phyloP scores from a whole-genome alignment of 1,140 invertebrate genomes.

The Acromyrmex echinatior region DNA sequence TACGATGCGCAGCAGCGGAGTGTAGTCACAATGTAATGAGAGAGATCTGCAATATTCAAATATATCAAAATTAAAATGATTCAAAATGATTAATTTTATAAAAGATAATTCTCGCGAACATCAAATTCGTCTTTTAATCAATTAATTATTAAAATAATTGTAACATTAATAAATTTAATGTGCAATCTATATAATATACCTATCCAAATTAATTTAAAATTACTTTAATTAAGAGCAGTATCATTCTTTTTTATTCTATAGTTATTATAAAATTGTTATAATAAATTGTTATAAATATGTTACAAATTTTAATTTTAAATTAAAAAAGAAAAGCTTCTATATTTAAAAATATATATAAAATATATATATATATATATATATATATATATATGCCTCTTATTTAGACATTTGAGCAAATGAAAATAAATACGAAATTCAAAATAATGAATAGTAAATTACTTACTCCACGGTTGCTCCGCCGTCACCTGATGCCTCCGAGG shows the following conservation, averaged over 20 bases:
- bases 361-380: no score
- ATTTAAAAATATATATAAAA: not conserved
- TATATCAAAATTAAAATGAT: not conserved
- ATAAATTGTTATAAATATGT: not conserved
- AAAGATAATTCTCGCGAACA: not conserved
- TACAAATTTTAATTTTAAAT: not conserved
- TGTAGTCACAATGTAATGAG: not conserved
- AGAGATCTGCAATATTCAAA: not conserved
- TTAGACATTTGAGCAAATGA: not conserved
- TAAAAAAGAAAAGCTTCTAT: not conserved
- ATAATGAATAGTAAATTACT: conserved; percentile 14
- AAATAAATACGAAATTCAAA: not conserved
- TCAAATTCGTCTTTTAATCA: not conserved
- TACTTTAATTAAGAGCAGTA: not conserved
- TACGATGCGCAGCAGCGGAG: not conserved
- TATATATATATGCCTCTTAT: no score
- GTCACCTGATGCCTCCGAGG: not conserved
- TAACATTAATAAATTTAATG: not conserved
- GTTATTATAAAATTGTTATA: not conserved
- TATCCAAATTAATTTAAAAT: not conserved
- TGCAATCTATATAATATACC: not conserved
- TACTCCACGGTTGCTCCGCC: not conserved
- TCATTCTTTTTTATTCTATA: not conserved
- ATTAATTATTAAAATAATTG: not conserved
- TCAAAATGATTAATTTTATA: not conserved